Evolutionary conservation across 2,113 vertebrate genomes (phyloP).

Genomic region (Camarhynchus parvulus): DNA sequence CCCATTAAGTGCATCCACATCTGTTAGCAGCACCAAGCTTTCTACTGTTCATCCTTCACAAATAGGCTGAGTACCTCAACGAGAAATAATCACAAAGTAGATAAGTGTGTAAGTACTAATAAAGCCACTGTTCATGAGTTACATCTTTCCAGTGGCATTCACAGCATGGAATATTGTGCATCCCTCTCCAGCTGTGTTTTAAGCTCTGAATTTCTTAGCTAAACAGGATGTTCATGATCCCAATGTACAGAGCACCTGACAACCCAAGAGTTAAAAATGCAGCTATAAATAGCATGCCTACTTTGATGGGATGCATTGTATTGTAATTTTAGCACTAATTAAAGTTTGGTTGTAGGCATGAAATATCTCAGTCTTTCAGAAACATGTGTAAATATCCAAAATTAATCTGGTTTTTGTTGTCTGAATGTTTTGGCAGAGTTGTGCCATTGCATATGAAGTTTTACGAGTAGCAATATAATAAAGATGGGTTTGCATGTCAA

Average conservation of each 20-base stretch:
- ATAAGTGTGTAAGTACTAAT: not conserved
- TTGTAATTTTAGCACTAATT: conserved; percentile 48
- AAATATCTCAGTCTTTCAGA: conserved; percentile 33
- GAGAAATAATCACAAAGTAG: not conserved
- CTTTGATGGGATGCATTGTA: conserved; percentile 9
- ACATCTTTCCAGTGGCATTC: not conserved
- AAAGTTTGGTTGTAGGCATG: conserved; percentile 35
- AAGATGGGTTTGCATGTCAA: conserved; percentile 38
- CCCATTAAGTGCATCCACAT: not conserved
- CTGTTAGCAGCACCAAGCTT: not conserved
- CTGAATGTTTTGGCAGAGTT: conserved; percentile 30
- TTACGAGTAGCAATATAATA: conserved; percentile 33
- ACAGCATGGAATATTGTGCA: not conserved
- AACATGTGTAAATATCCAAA: conserved; percentile 47
- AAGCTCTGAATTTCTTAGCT: not conserved
- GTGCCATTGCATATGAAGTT: conserved; percentile 35
- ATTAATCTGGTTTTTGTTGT: conserved; percentile 18
- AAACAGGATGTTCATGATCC: not conserved
- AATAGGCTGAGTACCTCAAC: not conserved
- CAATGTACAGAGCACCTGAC: not conserved
- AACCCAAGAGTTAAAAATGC: not conserved
- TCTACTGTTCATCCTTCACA: not conserved
- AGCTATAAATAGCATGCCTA: not conserved
- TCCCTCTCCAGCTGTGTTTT: not conserved
- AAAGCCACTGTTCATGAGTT: not conserved